Conservation (phyloP, 2,113 vertebrate genomes). For the Xiphophorus couchianus region DNA sequence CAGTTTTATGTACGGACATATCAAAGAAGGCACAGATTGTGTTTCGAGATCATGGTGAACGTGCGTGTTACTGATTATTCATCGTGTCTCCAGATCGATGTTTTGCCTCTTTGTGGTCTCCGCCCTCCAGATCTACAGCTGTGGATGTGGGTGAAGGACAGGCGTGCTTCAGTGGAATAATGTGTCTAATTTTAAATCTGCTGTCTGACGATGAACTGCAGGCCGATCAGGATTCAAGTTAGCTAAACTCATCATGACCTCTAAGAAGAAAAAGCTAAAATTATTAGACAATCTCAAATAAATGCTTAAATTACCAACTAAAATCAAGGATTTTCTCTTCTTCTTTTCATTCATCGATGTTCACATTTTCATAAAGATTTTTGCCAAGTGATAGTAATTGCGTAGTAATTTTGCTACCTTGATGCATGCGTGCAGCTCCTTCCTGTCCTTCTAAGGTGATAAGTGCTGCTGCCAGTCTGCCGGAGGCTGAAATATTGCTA, state of each 20-base stretch:
- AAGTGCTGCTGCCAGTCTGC: constrained; percentile 13
- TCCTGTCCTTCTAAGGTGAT: constrained; percentile 68
- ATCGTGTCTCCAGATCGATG: not conserved
- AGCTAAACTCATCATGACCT: not conserved
- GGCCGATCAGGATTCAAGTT: not conserved
- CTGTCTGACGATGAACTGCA: constrained; percentile 32
- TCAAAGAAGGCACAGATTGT: too few relatives aligned
- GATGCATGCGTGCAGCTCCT: constrained; percentile 16
- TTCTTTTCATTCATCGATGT: not conserved
- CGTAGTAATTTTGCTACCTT: constrained; percentile 13
- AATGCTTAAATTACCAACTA: not conserved
- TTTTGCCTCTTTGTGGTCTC: constrained; percentile 1
- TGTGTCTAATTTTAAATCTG: constrained; percentile 40
- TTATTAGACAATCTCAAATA: not conserved
- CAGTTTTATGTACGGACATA: too few relatives aligned
- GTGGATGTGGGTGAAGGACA: constrained; percentile 43
- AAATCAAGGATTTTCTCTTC: not conserved
- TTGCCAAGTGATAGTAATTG: constrained; percentile 28
- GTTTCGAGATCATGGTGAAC: not conserved
- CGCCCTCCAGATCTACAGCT: constrained; percentile 15
- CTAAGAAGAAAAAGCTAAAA: not conserved
- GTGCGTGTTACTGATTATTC: not conserved
- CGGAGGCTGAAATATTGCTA: constrained; percentile 7
- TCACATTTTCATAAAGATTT: not conserved
- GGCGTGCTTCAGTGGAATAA: constrained; percentile 2